Base-by-base conservation (phyloP, 2,888 invertebrate species). In the Halictus quadricinctus region DNA sequence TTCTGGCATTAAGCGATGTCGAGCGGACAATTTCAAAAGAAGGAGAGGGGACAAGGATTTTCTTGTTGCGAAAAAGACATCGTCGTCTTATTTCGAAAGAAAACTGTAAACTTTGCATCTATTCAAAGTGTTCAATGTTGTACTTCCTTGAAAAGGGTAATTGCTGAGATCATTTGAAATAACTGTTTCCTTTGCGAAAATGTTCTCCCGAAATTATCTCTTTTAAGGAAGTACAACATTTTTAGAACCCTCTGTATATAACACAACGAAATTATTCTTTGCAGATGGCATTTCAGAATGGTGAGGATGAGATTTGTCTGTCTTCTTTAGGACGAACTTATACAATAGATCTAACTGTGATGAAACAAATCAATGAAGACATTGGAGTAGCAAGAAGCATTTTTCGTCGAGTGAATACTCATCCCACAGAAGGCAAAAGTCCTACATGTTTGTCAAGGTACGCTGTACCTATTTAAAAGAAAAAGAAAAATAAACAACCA, bases 321-420 rank as follows among this genome's bases (percentile, higher is more conserved):
- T 98, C 97, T 82, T 98, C 98, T 78, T 96, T 98, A 93, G 99
- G 99, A 77, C 96, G 98, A 91, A 98, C 98, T 4, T 99, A 99
- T 95, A 98, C 99, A 0, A 97, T 99, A 89, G 99, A 99, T 95
- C 98, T 99, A 93, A 97, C 98, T 93, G 97, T 98, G 91, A 98
- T 99, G 99, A 99, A 99, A 95, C 99, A 99, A 96, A 98, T 99
- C 89, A 99, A 99, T 95, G 99, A 99, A 95, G 99, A 99, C 95
- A 98, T 99, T 0, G 99, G 99, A 86, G 98, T 98, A 48, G 97
- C 98, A 58, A 96, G 99, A 72, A 97, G 98, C 66, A 98, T 99
- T 87, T 99, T 99, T 95, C 96, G 98, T 70, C 96, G 97, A 91
- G 96, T 96, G 54, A 96, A 96, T 88, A 96, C 97, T 43, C 96